A percentile compares a stretch with the other conserved stretches of the same genome.
phyloP scores from a whole-genome alignment of 2,113 vertebrate species.

The Centropus unirufus region DNA sequence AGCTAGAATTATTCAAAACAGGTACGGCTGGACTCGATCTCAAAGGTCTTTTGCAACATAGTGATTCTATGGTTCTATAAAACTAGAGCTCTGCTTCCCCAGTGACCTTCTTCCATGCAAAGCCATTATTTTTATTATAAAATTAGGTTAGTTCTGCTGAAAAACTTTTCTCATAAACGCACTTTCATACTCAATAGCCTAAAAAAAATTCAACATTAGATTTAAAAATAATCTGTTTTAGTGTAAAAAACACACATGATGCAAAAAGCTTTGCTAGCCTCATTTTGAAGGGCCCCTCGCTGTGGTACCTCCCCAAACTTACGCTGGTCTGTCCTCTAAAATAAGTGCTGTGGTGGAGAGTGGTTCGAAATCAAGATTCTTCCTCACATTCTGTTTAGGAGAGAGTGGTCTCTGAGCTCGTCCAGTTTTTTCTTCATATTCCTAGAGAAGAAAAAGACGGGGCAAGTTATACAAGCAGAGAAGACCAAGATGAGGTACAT shows the following conservation, averaged over 20 bases:
- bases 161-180: neutral
- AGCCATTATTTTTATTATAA: neutral
- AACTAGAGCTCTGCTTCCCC: neutral
- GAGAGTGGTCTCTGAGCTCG: constrained; percentile 84
- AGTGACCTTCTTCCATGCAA: neutral
- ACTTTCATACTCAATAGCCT: neutral
- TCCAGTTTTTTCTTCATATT: constrained; percentile 94
- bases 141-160: neutral
- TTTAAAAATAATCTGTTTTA: neutral
- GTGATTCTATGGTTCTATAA: too few species aligned
- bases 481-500: neutral
- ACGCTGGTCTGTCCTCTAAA: constrained; percentile 94
- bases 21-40: too few species aligned
- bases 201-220: neutral
- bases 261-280: neutral
- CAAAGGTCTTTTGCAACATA: too few species aligned
- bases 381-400: constrained; percentile 91
- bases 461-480: neutral
- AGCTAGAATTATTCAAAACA: neutral
- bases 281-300: neutral
- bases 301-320: constrained; percentile 64
- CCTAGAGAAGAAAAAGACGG: constrained; percentile 74
- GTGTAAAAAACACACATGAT: neutral
- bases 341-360: constrained; percentile 97
- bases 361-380: constrained; percentile 93